A percentile compares a stretch with the other conserved stretches of the same genome.
Evolutionary conservation across 2,113 vertebrate genomes (phyloP).

Genomic region (Plestiodon gilberti): DNA sequence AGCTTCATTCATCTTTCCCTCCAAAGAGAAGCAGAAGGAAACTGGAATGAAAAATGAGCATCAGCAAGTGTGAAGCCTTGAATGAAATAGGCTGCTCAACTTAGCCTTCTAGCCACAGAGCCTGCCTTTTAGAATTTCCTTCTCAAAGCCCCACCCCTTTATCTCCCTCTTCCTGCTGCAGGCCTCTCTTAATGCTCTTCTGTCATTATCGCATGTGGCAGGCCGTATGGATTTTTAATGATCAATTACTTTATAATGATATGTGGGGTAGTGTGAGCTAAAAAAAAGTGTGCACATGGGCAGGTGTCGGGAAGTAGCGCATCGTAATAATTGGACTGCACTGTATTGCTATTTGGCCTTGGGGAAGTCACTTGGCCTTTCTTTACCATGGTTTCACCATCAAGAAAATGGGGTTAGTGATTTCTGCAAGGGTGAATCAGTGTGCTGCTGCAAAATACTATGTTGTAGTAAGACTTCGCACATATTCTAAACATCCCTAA

Average conservation of each 20-base stretch:
- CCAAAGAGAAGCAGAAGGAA: slow-evolving; percentile 11
- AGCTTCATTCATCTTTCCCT: slow-evolving; percentile 77
- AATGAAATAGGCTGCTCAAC: background rate
- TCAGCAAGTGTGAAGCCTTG: background rate
- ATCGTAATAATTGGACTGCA: slow-evolving; percentile 18
- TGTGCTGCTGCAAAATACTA: background rate
- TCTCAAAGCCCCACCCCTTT: slow-evolving; percentile 63
- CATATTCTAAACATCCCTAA: rapidly evolving
- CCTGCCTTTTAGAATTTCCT: slow-evolving; percentile 56
- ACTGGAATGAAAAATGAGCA: background rate
- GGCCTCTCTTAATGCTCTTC: slow-evolving; percentile 33
- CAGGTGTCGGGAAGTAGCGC: background rate
- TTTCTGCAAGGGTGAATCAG: background rate
- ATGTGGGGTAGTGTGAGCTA: background rate
- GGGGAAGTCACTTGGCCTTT: slow-evolving; percentile 31
- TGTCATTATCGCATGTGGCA: slow-evolving; percentile 33
- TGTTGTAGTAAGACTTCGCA: background rate
- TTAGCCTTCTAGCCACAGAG: background rate
- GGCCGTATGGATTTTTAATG: background rate
- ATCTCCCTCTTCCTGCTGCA: slow-evolving; percentile 63
- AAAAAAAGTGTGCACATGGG: background rate
- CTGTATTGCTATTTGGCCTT: slow-evolving; percentile 18
- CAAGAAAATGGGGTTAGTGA: background rate
- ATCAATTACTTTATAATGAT: slow-evolving; percentile 8
- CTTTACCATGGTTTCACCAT: slow-evolving; percentile 38